Conservation (phyloP, 1,140 invertebrate species). For the Trichonephila inaurata region DNA sequence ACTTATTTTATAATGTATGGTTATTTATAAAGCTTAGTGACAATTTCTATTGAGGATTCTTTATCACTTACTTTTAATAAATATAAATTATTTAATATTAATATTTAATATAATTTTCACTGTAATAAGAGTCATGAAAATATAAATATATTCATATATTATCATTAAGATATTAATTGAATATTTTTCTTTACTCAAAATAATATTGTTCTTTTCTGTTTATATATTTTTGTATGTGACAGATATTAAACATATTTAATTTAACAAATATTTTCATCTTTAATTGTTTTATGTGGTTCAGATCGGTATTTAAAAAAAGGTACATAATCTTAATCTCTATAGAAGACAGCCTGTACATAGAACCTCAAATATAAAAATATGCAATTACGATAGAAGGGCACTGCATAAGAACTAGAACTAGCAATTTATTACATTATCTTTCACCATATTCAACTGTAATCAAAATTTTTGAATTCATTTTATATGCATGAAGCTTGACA, state of each 20-base stretch:
- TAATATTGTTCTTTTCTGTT: too few species aligned
- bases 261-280: neutral
- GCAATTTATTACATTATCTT: constrained; percentile 67
- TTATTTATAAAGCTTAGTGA: too few species aligned
- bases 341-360: constrained; percentile 37
- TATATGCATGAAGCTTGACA: constrained; percentile 4
- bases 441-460: constrained; percentile 34
- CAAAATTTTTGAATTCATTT: neutral
- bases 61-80: too few species aligned
- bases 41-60: too few species aligned
- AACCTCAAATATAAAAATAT: neutral
- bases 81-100: too few species aligned
- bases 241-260: neutral
- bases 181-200: too few species aligned
- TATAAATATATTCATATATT: too few species aligned
- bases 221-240: too few species aligned
- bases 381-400: constrained; percentile 31
- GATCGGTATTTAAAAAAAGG: neutral
- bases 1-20: too few species aligned
- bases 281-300: neutral
- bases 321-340: neutral
- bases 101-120: too few species aligned
- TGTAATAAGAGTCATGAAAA: too few species aligned
- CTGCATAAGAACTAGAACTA: constrained; percentile 39
- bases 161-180: too few species aligned